Percentiles rank a stretch among this genome's conserved stretches.
Conservation (phyloP, 2,113 vertebrate genomes). For the Tiliqua scincoides region DNA sequence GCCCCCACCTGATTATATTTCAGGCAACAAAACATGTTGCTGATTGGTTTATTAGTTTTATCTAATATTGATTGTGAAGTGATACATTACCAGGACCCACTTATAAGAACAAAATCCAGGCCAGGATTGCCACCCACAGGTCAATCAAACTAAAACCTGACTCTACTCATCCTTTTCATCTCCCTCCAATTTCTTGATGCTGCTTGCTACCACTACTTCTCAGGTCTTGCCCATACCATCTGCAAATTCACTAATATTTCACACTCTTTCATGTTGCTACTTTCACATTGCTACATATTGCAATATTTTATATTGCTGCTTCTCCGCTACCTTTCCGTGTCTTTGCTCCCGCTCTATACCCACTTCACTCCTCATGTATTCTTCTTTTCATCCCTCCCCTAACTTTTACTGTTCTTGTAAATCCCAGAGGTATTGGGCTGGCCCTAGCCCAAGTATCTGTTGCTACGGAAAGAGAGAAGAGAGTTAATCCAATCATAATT, state of each 20-base stretch:
- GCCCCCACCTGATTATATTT: background rate
- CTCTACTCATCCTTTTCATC: background rate
- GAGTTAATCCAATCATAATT: constrained; percentile 8
- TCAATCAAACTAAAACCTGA: no score
- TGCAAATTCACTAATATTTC: no score
- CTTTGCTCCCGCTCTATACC: background rate
- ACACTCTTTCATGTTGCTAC: no score
- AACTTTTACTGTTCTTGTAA: background rate
- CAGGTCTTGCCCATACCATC: background rate
- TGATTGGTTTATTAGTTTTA: background rate
- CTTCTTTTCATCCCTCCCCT: background rate
- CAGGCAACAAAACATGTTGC: background rate
- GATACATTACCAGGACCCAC: background rate
- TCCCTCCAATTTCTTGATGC: background rate
- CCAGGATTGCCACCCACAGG: background rate
- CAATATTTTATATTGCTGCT: no score
- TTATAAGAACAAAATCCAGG: background rate
- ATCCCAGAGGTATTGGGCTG: background rate
- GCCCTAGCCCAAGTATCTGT: background rate
- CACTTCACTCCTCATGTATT: background rate
- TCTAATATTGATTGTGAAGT: background rate
- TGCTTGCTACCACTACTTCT: background rate
- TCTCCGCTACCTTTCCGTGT: background rate
- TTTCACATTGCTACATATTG: no score
- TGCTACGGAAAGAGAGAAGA: background rate